A percentile compares a stretch with the other conserved stretches of the same genome.
These are phyloP conservation scores for Saccopteryx bilineata DNA, from an alignment of 2,113 vertebrate species.

Conservation along the genomic window DNA sequence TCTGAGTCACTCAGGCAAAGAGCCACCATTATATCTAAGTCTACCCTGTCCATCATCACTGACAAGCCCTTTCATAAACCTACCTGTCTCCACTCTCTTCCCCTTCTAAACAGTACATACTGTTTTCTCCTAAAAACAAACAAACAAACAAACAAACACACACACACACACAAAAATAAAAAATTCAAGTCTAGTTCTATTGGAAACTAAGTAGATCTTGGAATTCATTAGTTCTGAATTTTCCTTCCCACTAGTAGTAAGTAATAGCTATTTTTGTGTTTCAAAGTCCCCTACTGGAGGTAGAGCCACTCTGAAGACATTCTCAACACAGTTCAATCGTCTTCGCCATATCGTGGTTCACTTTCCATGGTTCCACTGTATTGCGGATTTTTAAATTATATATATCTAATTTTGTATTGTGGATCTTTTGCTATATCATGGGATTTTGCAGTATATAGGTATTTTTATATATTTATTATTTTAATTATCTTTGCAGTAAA, in stretches of 20 bases:
- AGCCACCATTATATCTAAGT: neutral
- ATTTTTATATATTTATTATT: too few species aligned
- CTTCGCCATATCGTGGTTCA: too few species aligned
- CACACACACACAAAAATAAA: too few species aligned
- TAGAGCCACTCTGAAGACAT: neutral
- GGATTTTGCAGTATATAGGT: too few species aligned
- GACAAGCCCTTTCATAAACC: neutral
- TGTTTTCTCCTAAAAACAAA: neutral
- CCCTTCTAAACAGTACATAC: neutral
- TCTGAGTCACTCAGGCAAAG: conserved; percentile 8
- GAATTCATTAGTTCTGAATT: neutral
- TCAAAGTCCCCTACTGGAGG: neutral
- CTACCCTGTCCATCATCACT: neutral
- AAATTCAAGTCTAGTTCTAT: neutral
- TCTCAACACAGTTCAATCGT: neutral
- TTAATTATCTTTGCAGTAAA: too few species aligned
- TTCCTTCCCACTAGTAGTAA: neutral
- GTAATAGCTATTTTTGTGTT: neutral
- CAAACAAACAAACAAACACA: too few species aligned
- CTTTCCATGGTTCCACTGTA: too few species aligned
- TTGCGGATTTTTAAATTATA: too few species aligned
- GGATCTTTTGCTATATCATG: too few species aligned
- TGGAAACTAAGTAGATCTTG: neutral
- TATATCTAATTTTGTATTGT: too few species aligned
- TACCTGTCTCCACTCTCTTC: neutral